Evolutionary conservation across 2,888 invertebrate genomes (phyloP).

Genomic region (Acleris emargana): DNA sequence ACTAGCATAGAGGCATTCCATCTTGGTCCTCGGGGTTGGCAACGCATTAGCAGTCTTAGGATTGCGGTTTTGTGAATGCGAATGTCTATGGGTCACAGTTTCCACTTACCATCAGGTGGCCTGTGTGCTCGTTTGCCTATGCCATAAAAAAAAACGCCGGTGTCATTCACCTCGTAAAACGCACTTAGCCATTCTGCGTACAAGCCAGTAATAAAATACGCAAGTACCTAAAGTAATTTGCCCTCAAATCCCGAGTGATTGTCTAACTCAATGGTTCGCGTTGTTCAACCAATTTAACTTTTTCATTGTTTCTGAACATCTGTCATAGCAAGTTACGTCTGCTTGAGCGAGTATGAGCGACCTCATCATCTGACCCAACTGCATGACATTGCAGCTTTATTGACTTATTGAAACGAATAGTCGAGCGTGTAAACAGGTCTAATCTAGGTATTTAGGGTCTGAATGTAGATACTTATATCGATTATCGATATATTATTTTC

Average conservation of each 20-base stretch:
- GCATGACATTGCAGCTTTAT: slow-evolving; percentile 19
- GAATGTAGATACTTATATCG: no score
- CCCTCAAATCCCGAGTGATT: slow-evolving; percentile 29
- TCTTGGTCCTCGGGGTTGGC: no score
- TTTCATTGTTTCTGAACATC: slow-evolving; percentile 36
- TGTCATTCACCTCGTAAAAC: slow-evolving; percentile 15
- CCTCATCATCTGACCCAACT: slow-evolving; percentile 27
- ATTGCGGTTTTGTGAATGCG: no score
- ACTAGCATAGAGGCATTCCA: no score
- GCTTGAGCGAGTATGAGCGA: slow-evolving; percentile 8
- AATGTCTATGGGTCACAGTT: no score
- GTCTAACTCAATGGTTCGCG: slow-evolving; percentile 21
- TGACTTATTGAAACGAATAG: slow-evolving; percentile 7
- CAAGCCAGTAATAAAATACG: slow-evolving; percentile 23
- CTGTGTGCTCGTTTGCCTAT: no score
- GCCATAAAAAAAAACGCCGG: no score
- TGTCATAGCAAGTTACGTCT: slow-evolving; percentile 31
- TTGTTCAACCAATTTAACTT: slow-evolving; percentile 37
- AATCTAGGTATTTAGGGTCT: no score
- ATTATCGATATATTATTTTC: no score
- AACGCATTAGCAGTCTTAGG: no score
- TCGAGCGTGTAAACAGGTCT: no score
- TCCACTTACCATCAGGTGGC: no score
- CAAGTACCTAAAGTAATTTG: slow-evolving; percentile 33
- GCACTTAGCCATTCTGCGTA: slow-evolving; percentile 23